Base-by-base conservation (phyloP, 2,797 vertebrate genomes). In the Netta rufina region DNA sequence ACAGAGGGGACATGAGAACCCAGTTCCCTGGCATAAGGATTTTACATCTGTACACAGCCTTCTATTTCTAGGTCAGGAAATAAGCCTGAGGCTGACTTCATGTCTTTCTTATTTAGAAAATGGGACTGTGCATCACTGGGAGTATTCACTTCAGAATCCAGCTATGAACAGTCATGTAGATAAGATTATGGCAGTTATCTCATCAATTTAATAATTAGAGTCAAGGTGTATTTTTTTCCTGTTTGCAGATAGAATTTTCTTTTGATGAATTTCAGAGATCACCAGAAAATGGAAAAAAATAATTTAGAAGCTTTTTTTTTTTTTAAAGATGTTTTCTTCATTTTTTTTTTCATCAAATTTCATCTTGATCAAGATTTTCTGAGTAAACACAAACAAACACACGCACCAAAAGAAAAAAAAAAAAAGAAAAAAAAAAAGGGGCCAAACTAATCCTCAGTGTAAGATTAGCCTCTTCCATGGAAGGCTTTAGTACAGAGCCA, bases 241-340 rank as follows among this genome's bases (percentile, higher is more conserved):
- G 30, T 39, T 72, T 90, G 43, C 11, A 64, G 56, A 30, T 56
- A 53, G 51, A 87, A 57, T 85, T 74, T 87, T 87, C 8, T 85
- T 90, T 54, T 77, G 41, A 13, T 61, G 39, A 76, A 71, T 91
- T 91, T 92, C 80, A 87, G 71, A 88, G 4, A 61, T 41, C 19
- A 86, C 32, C 43, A 60, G 70, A 91, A 91, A 94, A 93, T 84
- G 56, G 12, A 86, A 95, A 96, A 87, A 32, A 67, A 36, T 57
- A 73, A 79, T 90, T 88, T n/a, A 71, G 20, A 89, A 61, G 0
- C 0, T 18, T 6, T 8, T 18, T 75, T 76, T 83, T 86, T 87
- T 89, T n/a, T n/a, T n/a, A 38, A 78, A 83, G 62, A 75, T 16
- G 10, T 36, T 91, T 88, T 93, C 60, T 84, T 86, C 39, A 20